A percentile compares a stretch with the other conserved stretches of the same genome.
Conservation (phyloP, 2,797 vertebrate species). For the Mormyrus proboscirostris region DNA sequence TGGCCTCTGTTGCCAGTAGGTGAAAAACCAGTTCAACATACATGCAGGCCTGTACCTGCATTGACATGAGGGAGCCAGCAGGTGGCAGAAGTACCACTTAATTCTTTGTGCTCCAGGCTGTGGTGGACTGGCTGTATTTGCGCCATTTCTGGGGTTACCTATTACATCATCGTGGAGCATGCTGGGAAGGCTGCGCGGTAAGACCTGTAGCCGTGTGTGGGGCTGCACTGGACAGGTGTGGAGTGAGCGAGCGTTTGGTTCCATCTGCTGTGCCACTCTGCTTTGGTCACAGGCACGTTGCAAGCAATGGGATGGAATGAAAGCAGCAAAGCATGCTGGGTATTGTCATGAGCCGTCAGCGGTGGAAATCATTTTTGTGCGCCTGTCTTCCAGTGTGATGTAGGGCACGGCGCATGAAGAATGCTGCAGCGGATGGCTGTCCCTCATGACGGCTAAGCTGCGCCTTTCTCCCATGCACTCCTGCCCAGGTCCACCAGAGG, state of each 20-base stretch:
- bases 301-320: background rate
- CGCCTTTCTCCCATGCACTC: slow-evolving; percentile 12
- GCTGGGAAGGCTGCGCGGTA: background rate
- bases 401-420: background rate
- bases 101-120: slow-evolving; percentile 1
- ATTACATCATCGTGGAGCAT: background rate
- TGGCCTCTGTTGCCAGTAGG: background rate
- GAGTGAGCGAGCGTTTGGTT: background rate
- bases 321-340: background rate
- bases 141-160: background rate
- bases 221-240: background rate
- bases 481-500: slow-evolving; percentile 12
- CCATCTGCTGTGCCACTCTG: background rate
- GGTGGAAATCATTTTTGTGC: background rate
- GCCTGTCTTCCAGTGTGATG: slow-evolving; percentile 3
- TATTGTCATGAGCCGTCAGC: background rate
- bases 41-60: background rate
- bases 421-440: background rate
- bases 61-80: slow-evolving; percentile 40
- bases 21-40: background rate
- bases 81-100: slow-evolving; percentile 56
- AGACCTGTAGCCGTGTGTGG: background rate
- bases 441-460: background rate
- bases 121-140: background rate
- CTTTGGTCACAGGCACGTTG: background rate